Percentiles rank a stretch among this genome's conserved stretches.
phyloP scores from a whole-genome alignment of 2,888 invertebrate species.

The Dicyrtomina minuta region DNA sequence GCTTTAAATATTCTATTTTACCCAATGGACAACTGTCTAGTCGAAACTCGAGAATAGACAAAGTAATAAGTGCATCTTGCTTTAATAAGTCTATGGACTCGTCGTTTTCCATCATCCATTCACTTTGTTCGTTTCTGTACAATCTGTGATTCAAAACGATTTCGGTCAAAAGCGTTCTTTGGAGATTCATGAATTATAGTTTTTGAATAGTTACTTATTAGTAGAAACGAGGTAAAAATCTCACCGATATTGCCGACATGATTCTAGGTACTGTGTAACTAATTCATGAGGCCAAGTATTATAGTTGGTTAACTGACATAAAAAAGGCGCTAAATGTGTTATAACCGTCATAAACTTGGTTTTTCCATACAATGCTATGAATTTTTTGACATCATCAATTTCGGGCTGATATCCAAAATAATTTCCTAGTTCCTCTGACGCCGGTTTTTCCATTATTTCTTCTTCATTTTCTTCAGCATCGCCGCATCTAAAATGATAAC shows the following conservation, averaged over 20 bases:
- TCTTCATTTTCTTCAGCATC: slow-evolving; percentile 34
- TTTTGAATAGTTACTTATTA: no score
- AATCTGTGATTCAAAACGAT: no score
- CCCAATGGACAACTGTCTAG: slow-evolving; percentile 8
- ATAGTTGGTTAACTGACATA: slow-evolving; percentile 65
- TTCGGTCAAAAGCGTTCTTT: no score
- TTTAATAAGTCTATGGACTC: not conserved
- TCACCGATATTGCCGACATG: slow-evolving; percentile 60
- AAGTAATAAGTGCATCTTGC: slow-evolving; percentile 14
- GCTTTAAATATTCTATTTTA: slow-evolving; percentile 7
- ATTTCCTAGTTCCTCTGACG: slow-evolving; percentile 52
- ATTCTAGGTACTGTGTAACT: slow-evolving; percentile 63
- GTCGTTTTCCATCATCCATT: slow-evolving; percentile 16
- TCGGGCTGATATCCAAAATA: slow-evolving; percentile 71
- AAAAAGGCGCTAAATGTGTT: slow-evolving; percentile 63
- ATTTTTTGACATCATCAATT: slow-evolving; percentile 65
- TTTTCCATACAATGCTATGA: slow-evolving; percentile 60
- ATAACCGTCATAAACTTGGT: slow-evolving; percentile 63
- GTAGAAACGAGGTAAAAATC: slow-evolving; percentile 56
- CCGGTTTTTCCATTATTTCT: slow-evolving; percentile 54
- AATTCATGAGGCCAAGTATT: slow-evolving; percentile 68
- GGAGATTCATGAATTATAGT: no score
- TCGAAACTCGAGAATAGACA: slow-evolving; percentile 16
- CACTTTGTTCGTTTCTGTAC: slow-evolving; percentile 14
- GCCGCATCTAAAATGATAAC: not conserved